A percentile compares a stretch with the other conserved stretches of the same genome.
Conservation (phyloP, 2,888 invertebrate species). For the Helleia helle region DNA sequence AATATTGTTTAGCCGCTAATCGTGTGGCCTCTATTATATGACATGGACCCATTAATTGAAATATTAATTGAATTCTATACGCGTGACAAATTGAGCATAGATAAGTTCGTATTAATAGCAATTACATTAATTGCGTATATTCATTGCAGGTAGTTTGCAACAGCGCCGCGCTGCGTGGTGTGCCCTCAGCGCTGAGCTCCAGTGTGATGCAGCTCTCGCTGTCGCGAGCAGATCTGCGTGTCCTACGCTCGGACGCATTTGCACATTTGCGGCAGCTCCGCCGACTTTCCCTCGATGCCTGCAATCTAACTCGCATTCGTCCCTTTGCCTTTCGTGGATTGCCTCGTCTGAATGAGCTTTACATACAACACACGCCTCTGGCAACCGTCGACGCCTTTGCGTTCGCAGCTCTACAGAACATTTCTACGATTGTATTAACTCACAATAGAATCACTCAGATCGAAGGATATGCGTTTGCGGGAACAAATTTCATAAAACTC, state of each 20-base stretch:
- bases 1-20: too few relatives aligned
- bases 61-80: neutral
- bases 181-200: conserved; percentile 83
- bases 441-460: conserved; percentile 82
- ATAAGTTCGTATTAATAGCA: too few relatives aligned
- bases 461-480: conserved; percentile 87
- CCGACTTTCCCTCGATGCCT: conserved; percentile 89
- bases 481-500: conserved; percentile 86
- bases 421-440: conserved; percentile 80
- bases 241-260: conserved; percentile 88
- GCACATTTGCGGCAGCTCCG: conserved; percentile 84
- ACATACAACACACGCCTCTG: conserved; percentile 90
- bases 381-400: conserved; percentile 86
- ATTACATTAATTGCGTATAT: neutral
- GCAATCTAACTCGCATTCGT: conserved; percentile 86
- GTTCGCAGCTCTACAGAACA: conserved; percentile 87
- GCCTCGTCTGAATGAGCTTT: conserved; percentile 82
- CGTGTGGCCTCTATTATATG: too few relatives aligned
- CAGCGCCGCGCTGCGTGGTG: conserved; percentile 85
- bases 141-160: conserved; percentile 87
- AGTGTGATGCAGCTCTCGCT: conserved; percentile 89
- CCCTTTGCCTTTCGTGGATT: conserved; percentile 91
- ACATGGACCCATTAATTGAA: neutral
- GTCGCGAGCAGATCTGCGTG: conserved; percentile 87
- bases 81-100: neutral